phyloP scores from a whole-genome alignment of 2,888 invertebrate species.

The Macaria liturata region DNA sequence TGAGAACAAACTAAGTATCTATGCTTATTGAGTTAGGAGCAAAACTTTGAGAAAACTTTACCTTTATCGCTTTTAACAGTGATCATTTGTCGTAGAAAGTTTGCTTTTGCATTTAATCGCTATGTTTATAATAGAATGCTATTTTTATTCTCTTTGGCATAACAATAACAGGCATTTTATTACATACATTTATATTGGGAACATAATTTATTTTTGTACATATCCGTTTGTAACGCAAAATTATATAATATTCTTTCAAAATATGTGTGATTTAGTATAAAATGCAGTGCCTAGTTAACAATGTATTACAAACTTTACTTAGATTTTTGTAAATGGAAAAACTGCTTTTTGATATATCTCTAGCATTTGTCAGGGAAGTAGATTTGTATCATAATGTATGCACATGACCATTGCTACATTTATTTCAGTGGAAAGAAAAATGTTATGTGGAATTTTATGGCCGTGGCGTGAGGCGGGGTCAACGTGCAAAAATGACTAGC shows the following conservation, averaged over 20 bases:
- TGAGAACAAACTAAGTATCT: background rate
- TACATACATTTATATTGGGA: no score
- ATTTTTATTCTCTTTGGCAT: no score
- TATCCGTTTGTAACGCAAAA: no score
- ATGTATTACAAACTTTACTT: no score
- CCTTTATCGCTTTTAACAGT: background rate
- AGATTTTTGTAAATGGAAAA: no score
- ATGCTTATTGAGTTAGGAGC: slow-evolving; percentile 4
- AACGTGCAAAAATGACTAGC: slow-evolving; percentile 41
- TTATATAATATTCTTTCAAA: no score
- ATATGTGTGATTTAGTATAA: no score
- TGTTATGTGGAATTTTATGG: slow-evolving; percentile 50
- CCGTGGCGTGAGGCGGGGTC: slow-evolving; percentile 48
- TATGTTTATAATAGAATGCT: background rate
- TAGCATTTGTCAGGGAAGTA: slow-evolving; percentile 63
- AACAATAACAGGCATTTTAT: no score
- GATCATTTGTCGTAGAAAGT: slow-evolving; percentile 1
- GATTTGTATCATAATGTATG: slow-evolving; percentile 61
- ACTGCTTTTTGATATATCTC: slow-evolving; percentile 70
- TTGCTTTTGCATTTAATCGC: background rate
- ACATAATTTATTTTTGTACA: no score
- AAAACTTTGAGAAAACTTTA: slow-evolving; percentile 6
- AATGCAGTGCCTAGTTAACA: no score
- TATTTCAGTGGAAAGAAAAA: slow-evolving; percentile 56
- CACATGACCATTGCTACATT: slow-evolving; percentile 50